Conservation (phyloP, 2,113 vertebrate species). For the Paraplagusia blochii region DNA sequence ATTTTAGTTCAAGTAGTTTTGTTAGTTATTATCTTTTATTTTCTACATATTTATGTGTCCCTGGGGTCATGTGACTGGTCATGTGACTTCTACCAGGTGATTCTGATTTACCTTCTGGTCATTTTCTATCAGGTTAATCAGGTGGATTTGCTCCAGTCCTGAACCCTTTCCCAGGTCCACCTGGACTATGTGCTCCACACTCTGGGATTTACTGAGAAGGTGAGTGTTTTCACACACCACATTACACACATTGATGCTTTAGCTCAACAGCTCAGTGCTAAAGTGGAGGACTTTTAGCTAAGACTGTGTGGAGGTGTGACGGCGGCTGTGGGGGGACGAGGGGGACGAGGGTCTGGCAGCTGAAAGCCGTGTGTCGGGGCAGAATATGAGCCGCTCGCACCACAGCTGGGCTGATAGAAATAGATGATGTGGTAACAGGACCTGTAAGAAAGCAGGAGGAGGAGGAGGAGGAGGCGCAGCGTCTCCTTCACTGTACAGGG, state of each 20-base stretch:
- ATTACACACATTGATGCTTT: constrained; percentile 1
- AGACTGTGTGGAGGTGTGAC: background rate
- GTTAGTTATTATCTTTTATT: too few relatives aligned
- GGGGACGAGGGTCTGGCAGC: constrained; percentile 1
- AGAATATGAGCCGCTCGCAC: constrained; percentile 25
- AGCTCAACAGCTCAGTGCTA: constrained; percentile 5
- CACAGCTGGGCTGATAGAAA: constrained; percentile 69
- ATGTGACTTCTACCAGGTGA: too few relatives aligned
- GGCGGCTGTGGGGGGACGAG: background rate
- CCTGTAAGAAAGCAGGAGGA: constrained; percentile 10
- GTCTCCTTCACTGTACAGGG: constrained; percentile 17
- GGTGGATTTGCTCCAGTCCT: too few relatives aligned
- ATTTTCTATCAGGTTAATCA: too few relatives aligned
- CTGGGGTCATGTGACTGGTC: too few relatives aligned
- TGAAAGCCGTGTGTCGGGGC: background rate
- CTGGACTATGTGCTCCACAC: too few relatives aligned
- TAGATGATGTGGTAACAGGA: constrained; percentile 68
- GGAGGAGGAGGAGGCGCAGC: constrained; percentile 21
- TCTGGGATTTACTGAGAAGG: background rate
- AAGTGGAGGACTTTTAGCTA: constrained; percentile 7
- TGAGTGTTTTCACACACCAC: background rate
- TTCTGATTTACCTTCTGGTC: too few relatives aligned
- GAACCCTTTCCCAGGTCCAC: too few relatives aligned
- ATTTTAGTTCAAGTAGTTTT: too few relatives aligned
- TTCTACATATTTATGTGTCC: too few relatives aligned